These are phyloP conservation scores for Piscicola geometra DNA, from an alignment of 2,888 invertebrate genomes.

Conservation along the genomic window DNA sequence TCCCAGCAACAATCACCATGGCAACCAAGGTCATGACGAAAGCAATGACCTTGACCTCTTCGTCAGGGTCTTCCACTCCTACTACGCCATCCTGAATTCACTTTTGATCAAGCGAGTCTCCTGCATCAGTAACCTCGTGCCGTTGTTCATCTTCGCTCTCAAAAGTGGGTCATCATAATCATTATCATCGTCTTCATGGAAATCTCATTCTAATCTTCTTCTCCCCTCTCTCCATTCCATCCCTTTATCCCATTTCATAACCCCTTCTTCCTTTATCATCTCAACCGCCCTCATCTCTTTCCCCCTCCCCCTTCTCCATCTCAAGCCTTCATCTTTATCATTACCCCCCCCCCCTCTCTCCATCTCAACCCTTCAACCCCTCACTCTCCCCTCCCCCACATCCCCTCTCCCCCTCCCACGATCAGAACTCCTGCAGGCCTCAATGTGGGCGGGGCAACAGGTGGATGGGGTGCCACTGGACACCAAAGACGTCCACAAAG, in stretches of 20 bases:
- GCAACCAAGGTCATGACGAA: not conserved
- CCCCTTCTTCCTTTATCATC: not conserved
- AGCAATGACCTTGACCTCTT: not conserved
- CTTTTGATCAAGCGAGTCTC: constrained; percentile 1
- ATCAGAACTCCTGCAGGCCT: constrained; percentile 27
- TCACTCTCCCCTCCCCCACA: not conserved
- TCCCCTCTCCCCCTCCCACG: not conserved
- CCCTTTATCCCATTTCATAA: not conserved
- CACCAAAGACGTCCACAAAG: not conserved
- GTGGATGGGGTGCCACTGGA: not conserved
- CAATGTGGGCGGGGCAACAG: constrained; percentile 32
- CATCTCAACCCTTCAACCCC: not conserved
- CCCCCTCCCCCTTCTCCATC: not conserved
- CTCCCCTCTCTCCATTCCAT: not conserved
- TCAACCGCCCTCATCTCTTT: no score
- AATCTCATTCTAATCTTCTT: no score
- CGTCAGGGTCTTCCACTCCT: constrained; percentile 7
- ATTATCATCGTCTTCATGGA: no score
- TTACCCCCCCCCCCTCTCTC: not conserved
- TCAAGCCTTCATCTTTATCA: not conserved
- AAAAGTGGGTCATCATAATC: no score
- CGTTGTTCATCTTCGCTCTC: not conserved
- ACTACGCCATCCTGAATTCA: constrained; percentile 15
- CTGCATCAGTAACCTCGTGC: not conserved
- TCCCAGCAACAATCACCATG: not conserved